Percentiles rank a stretch among this genome's conserved stretches.
Conservation (phyloP, 2,113 vertebrate species). For the Miniopterus natalensis region DNA sequence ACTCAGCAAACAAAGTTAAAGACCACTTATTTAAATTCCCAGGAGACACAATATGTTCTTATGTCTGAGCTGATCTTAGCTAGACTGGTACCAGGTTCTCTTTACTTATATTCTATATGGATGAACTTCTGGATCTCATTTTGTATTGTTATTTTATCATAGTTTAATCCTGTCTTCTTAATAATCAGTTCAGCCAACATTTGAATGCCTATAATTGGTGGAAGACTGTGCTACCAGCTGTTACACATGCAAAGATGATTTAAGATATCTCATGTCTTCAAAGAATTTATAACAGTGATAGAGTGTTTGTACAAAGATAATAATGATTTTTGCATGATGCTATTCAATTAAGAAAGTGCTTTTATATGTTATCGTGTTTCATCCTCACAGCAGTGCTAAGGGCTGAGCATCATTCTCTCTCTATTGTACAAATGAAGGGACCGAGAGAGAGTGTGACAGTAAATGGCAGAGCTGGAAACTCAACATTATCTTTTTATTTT, state of each 20-base stretch:
- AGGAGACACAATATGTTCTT: not conserved
- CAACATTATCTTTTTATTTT: not conserved
- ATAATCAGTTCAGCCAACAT: slow-evolving; percentile 24
- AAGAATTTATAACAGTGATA: slow-evolving; percentile 12
- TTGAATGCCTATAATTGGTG: not conserved
- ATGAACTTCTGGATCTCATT: slow-evolving; percentile 24
- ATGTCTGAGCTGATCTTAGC: not conserved
- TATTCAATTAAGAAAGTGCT: slow-evolving; percentile 34
- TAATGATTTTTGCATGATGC: slow-evolving; percentile 26
- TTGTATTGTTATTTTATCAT: slow-evolving; percentile 42
- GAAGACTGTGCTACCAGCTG: not conserved
- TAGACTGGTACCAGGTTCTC: not conserved
- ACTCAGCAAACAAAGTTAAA: slow-evolving; percentile 42
- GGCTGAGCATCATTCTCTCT: not conserved
- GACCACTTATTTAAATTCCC: slow-evolving; percentile 29
- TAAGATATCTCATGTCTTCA: not conserved
- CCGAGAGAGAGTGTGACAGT: not conserved
- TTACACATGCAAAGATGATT: slow-evolving; percentile 38
- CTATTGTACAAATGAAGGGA: not conserved
- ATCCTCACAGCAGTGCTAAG: not conserved
- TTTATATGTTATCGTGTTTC: slow-evolving; percentile 33
- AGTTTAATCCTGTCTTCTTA: slow-evolving; percentile 25
- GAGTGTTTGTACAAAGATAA: not conserved
- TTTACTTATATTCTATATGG: not conserved
- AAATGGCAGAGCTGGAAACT: slow-evolving; percentile 15